These are phyloP conservation scores for Drosophila pachea DNA, from an alignment of 1,140 invertebrate species.

Conservation along the genomic window DNA sequence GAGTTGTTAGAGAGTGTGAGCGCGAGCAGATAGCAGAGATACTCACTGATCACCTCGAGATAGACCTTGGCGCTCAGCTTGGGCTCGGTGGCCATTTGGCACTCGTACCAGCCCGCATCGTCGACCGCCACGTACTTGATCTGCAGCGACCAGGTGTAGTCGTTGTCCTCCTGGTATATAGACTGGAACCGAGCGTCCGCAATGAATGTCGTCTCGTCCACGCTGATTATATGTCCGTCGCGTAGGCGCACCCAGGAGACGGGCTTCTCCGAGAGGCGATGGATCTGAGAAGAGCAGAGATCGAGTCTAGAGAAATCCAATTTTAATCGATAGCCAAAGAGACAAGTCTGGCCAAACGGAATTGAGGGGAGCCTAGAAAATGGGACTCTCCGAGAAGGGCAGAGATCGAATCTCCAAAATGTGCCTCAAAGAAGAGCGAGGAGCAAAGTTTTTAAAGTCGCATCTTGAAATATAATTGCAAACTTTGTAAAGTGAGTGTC, in stretches of 20 bases:
- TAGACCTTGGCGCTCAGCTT: slow-evolving; percentile 85
- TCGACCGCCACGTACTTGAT: slow-evolving; percentile 83
- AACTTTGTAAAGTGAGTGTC: background rate
- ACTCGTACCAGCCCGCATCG: slow-evolving; percentile 86
- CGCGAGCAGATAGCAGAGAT: background rate
- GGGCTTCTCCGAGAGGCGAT: slow-evolving; percentile 92
- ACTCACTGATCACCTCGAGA: slow-evolving; percentile 85
- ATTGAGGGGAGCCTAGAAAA: background rate
- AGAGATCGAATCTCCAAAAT: background rate
- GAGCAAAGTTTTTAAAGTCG: background rate
- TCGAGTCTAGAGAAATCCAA: background rate
- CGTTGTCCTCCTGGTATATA: slow-evolving; percentile 87
- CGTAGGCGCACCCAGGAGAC: slow-evolving; percentile 93
- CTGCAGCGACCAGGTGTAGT: slow-evolving; percentile 92
- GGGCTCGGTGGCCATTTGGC: slow-evolving; percentile 86
- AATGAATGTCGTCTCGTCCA: slow-evolving; percentile 90
- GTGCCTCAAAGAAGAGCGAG: background rate
- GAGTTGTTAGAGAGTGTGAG: no score
- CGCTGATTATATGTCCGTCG: slow-evolving; percentile 93
- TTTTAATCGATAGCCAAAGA: no score
- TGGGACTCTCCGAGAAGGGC: no score
- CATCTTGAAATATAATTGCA: background rate
- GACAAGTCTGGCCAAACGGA: background rate
- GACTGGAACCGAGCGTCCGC: slow-evolving; percentile 92
- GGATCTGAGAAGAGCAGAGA: slow-evolving; percentile 80